These are phyloP conservation scores for Synanthedon myopaeformis DNA, from an alignment of 2,888 invertebrate genomes.

Conservation along the genomic window DNA sequence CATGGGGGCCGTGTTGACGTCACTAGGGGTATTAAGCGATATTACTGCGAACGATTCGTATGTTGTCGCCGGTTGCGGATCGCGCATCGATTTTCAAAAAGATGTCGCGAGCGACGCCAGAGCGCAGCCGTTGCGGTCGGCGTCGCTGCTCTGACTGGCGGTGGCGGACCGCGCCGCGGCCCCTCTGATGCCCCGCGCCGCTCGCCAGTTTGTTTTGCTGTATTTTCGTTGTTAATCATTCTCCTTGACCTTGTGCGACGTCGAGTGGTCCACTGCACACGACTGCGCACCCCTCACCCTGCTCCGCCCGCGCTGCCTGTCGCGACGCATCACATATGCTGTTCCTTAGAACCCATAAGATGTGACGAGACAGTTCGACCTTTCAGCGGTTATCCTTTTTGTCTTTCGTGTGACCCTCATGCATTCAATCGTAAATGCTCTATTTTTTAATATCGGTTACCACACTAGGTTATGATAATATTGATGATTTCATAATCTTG, in stretches of 20 bases:
- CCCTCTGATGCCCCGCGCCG: conserved; percentile 46
- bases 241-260: conserved; percentile 71
- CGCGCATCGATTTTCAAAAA: conserved; percentile 64
- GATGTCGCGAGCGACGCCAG: conserved; percentile 51
- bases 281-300: conserved; percentile 62
- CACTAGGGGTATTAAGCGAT: conserved; percentile 32
- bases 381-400: background rate
- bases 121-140: conserved; percentile 53
- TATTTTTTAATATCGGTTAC: no score
- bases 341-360: conserved; percentile 8
- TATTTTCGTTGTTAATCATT: conserved; percentile 72
- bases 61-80: conserved; percentile 53
- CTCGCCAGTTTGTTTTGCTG: conserved; percentile 67
- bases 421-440: no score
- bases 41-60: conserved; percentile 44
- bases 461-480: no score
- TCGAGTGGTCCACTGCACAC: conserved; percentile 69
- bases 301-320: conserved; percentile 40
- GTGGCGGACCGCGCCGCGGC: conserved; percentile 41
- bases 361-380: background rate
- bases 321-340: conserved; percentile 56
- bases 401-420: background rate
- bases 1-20: conserved; percentile 35
- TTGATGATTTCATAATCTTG: no score
- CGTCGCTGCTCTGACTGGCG: conserved; percentile 61